Conservation (phyloP, 2,888 invertebrate genomes). For the Diarsia brunnea region DNA sequence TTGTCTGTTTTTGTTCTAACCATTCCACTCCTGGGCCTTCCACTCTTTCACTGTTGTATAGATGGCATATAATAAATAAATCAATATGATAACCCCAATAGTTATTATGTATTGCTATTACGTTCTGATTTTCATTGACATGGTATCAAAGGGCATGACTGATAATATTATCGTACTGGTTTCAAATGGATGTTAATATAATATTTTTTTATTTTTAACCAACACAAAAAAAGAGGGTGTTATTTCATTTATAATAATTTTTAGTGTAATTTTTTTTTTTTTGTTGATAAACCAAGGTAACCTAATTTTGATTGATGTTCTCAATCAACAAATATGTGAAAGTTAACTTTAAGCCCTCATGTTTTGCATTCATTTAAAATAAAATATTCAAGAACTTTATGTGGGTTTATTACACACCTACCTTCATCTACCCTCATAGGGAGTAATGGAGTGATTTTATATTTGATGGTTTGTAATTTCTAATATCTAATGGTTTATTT, state of each 20-base stretch:
- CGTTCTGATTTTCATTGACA: constrained; percentile 48
- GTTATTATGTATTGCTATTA: constrained; percentile 1
- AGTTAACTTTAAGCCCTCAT: too few relatives aligned
- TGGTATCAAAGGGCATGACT: constrained; percentile 33
- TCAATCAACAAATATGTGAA: too few relatives aligned
- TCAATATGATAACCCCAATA: constrained; percentile 52
- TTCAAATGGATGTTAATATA: constrained; percentile 2
- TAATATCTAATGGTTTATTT: not conserved
- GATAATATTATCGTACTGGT: constrained; percentile 27
- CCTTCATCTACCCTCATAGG: not conserved
- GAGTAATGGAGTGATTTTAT: not conserved
- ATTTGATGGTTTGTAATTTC: not conserved
- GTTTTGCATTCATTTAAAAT: not conserved
- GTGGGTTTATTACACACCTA: too few relatives aligned
- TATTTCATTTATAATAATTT: not conserved
- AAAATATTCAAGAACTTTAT: too few relatives aligned
- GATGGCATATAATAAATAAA: constrained; percentile 22
- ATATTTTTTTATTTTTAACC: not conserved
- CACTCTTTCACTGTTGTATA: not conserved
- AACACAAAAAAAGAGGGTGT: too few relatives aligned
- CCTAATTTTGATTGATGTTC: too few relatives aligned
- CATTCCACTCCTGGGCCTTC: not conserved
- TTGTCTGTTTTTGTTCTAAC: not conserved
- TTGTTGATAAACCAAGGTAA: not conserved
- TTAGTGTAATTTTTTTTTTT: not conserved